A percentile compares a stretch with the other conserved stretches of the same genome.
These are phyloP conservation scores for Drosophila barbarae DNA, from an alignment of 2,888 invertebrate genomes.

Conservation along the genomic window DNA sequence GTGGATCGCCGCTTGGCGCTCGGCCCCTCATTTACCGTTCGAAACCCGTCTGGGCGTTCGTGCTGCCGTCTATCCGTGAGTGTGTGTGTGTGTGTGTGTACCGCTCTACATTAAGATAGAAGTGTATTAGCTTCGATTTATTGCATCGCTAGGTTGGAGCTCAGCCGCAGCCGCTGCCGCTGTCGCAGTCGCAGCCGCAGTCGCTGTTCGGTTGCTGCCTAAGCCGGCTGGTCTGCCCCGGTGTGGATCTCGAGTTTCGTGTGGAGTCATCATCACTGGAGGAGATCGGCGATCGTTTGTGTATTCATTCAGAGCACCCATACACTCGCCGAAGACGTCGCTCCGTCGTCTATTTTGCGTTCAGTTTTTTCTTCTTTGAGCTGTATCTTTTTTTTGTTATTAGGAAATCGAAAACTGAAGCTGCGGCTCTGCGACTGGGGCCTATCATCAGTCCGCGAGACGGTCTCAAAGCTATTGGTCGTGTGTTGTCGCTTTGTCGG, in stretches of 20 bases:
- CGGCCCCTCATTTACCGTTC: constrained; percentile 68
- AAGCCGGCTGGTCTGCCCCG: constrained; percentile 11
- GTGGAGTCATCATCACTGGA: constrained; percentile 43
- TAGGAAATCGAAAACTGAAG: constrained; percentile 68
- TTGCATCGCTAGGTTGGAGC: constrained; percentile 59
- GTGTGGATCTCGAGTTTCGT: constrained; percentile 45
- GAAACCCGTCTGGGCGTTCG: constrained; percentile 66
- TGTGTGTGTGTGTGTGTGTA: constrained; percentile 42
- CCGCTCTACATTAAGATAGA: constrained; percentile 72
- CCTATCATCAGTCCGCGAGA: constrained; percentile 76
- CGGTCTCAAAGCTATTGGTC: constrained; percentile 77
- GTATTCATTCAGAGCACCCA: constrained; percentile 74
- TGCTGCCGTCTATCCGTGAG: constrained; percentile 15
- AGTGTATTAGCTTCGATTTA: constrained; percentile 75
- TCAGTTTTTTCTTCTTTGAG: constrained; percentile 44
- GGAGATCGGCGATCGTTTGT: constrained; percentile 55
- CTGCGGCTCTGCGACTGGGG: constrained; percentile 41
- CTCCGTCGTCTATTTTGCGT: constrained; percentile 69
- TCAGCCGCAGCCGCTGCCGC: constrained; percentile 21
- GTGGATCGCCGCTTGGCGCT: constrained; percentile 28
- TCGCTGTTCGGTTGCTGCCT: constrained; percentile 14
- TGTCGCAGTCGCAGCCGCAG: constrained; percentile 8
- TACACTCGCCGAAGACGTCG: constrained; percentile 63
- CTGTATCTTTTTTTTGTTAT: constrained; percentile 48
- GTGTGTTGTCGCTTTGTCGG: constrained; percentile 64